Percentiles rank a stretch among this genome's conserved stretches.
Evolutionary conservation across 2,888 invertebrate species (phyloP).

Genomic region (Clistopyga incitator): DNA sequence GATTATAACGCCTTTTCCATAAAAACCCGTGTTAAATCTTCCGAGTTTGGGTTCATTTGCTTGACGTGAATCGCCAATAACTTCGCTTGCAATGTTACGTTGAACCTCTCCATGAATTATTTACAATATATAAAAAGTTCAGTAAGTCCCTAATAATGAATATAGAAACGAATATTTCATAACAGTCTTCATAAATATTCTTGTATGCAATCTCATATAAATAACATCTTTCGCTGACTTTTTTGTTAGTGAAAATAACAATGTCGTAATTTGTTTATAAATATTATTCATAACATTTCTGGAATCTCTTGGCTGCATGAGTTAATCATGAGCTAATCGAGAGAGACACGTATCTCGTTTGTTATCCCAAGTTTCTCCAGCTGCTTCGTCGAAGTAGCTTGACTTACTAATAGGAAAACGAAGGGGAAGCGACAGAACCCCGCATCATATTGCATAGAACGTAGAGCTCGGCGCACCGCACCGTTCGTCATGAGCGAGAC

Average conservation of each 20-base stretch:
- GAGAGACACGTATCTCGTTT: conserved; percentile 12
- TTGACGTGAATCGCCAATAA: too few relatives aligned
- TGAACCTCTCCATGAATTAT: too few relatives aligned
- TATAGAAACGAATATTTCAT: too few relatives aligned
- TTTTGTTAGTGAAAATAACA: not conserved
- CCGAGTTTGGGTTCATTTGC: too few relatives aligned
- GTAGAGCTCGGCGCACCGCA: not conserved
- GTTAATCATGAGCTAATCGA: conserved; percentile 26
- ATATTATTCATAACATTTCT: not conserved
- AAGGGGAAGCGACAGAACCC: not conserved
- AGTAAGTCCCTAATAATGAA: too few relatives aligned
- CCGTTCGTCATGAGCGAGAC: conserved; percentile 15
- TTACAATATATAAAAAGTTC: too few relatives aligned
- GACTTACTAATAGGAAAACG: conserved; percentile 15
- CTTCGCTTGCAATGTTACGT: too few relatives aligned
- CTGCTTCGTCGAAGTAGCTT: not conserved
- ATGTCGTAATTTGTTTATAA: not conserved
- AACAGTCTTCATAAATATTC: too few relatives aligned
- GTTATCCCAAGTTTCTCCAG: conserved; percentile 1
- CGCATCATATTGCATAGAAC: not conserved
- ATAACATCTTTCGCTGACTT: too few relatives aligned
- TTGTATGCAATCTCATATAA: too few relatives aligned
- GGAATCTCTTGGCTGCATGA: conserved; percentile 8
- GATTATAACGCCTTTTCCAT: too few relatives aligned
- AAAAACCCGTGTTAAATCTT: too few relatives aligned